Conservation (phyloP, 2,797 vertebrate species). For the Poecilia wingei region DNA sequence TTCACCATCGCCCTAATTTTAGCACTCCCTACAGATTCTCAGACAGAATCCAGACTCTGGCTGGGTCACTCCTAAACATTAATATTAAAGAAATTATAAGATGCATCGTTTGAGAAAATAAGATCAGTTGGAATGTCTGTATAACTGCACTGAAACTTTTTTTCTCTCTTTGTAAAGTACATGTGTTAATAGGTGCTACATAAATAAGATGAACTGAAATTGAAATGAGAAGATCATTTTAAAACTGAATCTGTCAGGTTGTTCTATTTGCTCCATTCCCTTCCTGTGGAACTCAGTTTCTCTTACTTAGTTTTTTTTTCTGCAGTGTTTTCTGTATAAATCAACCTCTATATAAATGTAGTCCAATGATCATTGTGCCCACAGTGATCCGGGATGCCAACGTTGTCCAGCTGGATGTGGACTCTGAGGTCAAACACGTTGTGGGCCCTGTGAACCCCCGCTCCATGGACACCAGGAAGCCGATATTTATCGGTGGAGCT, state of each 20-base stretch:
- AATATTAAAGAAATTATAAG: neutral
- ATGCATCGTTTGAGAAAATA: no score
- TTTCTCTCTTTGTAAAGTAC: neutral
- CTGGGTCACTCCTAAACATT: neutral
- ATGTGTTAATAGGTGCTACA: neutral
- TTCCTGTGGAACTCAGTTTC: neutral
- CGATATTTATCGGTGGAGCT: slow-evolving; percentile 92
- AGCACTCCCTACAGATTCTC: neutral
- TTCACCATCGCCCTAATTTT: neutral
- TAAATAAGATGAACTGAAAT: neutral
- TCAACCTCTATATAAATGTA: neutral
- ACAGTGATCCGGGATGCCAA: slow-evolving; percentile 90
- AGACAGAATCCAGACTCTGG: neutral
- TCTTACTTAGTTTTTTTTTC: neutral
- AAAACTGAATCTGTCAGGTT: neutral
- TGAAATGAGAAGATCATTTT: neutral
- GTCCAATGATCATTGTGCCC: neutral
- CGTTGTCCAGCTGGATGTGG: slow-evolving; percentile 90
- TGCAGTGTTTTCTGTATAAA: neutral
- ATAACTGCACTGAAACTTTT: neutral
- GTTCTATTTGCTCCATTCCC: no score
- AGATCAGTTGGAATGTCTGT: no score
- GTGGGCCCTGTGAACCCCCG: slow-evolving; percentile 84
- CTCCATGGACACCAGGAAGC: slow-evolving; percentile 77
- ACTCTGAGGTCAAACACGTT: slow-evolving; percentile 91